Base-by-base conservation (phyloP, 2,113 vertebrate genomes). In the Clinocottus analis region DNA sequence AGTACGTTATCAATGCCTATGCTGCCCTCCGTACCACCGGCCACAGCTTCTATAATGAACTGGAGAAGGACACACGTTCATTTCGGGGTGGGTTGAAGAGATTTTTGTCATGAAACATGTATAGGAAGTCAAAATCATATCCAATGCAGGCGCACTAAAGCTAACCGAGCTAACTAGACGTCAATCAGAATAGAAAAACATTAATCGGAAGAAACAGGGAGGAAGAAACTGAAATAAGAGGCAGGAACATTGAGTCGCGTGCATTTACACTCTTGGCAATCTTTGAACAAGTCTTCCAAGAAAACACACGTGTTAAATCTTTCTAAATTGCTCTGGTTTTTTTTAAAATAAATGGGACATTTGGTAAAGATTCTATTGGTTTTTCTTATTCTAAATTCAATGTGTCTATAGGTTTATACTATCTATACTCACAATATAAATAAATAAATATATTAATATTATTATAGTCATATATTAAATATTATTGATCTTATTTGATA, bases 31-130 rank as follows among this genome's bases (percentile, higher is more conserved):
- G 43, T 68, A 16, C 91, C 93, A 12, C 89, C 93, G 7, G 79
- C 69, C 55, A 83, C 83, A 8, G 93, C 94, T 75, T 95, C 94
- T 79, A 95, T 92, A 37, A 94, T 91, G 53, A 95, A 93, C 95
- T 95, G 78, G 56, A 79, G 56, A 66, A 69, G 17, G 47, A 16
- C 3, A 17, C 3, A 13, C 51, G 14, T 47, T 39, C 0, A 17
- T 53, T 14, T 0, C 43, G 37, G 6, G 9, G 12, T 10, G 3
- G 6, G 13, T 37, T 75, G 4, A 45, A 33, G 1, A 62, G 14
- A 62, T 13, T 39, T 64, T 58, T 64, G 7, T 8, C 16, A 63
- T 33, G 12, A 31, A 45, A 27, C 13, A 66, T 66, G 29, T 16
- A 55, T 2, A 8, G 43, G 8, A 35, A 56, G 14, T 51, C 9